A percentile compares a stretch with the other conserved stretches of the same genome.
phyloP scores from a whole-genome alignment of 2,113 vertebrate genomes.

The Phaethon lepturus region DNA sequence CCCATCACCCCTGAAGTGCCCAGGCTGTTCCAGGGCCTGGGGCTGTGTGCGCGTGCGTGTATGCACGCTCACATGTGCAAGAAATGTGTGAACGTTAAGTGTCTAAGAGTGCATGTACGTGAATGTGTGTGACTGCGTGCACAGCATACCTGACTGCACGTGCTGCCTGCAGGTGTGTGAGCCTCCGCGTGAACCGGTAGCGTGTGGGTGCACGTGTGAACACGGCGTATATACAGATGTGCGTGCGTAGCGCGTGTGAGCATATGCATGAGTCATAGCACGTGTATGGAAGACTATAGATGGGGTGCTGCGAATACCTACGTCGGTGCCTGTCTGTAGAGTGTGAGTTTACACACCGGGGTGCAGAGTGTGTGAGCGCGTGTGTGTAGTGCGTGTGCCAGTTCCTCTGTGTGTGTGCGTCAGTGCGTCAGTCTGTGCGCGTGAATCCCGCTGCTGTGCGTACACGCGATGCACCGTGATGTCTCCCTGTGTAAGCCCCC shows the following conservation, averaged over 20 bases:
- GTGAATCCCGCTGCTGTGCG: accelerated
- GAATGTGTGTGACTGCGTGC: accelerated
- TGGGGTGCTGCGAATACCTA: accelerated
- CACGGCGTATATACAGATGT: accelerated
- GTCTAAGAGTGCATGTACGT: accelerated
- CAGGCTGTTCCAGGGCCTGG: neutral
- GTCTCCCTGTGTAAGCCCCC: too few species aligned
- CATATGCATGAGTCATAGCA: accelerated
- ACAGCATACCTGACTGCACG: accelerated
- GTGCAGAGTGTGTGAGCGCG: accelerated
- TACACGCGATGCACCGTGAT: accelerated
- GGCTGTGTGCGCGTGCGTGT: accelerated
- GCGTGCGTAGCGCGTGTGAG: accelerated
- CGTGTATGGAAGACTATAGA: accelerated
- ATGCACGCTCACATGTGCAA: accelerated
- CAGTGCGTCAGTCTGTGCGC: accelerated
- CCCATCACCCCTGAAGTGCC: accelerated
- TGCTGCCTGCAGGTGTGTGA: accelerated
- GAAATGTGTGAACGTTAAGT: accelerated
- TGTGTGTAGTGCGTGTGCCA: neutral
- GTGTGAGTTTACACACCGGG: accelerated
- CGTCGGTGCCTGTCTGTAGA: accelerated
- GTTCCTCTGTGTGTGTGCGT: neutral
- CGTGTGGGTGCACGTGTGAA: accelerated
- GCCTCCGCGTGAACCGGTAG: accelerated